Evolutionary conservation across 2,113 vertebrate genomes (phyloP), one percentile per base, ranked within the genome.

Genomic region (Dissostichus mawsoni): DNA sequence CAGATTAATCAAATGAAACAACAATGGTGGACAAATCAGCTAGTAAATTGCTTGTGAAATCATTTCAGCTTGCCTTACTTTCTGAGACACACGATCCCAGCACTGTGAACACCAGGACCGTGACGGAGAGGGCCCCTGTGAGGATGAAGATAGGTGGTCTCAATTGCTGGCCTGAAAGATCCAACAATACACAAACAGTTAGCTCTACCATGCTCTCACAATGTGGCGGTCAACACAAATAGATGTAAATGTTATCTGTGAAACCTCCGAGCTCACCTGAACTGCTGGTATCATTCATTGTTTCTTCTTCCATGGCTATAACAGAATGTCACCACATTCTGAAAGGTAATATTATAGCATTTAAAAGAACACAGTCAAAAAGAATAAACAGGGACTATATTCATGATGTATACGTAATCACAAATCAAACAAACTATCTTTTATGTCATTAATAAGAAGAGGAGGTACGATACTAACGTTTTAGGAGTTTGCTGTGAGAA

Each of bases 41-140:
- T 2, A 8, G 1, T 36, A 16, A 16, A 20, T 52, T 62, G 7
- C 18, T 23, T 36, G 8, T 53, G 50, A 55, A 6, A 74, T 25
- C 17, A 25, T 14, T 55, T 64, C 10, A 58, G 23, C 14, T 0
- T n/a, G 1, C 69, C 90, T 92, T 92, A 95, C 94, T 89, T 94
- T 68, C 23, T 88, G 16, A 92, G 2, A 55, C 78, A 90, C 29
- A 92, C 1, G 14, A 69, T 1, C 81, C 84, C 53, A 93, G 50
- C 56, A 91, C 25, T 2, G 44, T 0, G 36, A 83, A 67, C 29
- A 29, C 13, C 67, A 94, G 53, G 47, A 86, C 0, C 29, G 51
- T 70, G 77, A 86, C 44, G 61, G 18, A 52, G 5, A 89, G 80
- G 56, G 79, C 20, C 2, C 55, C 67, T 0, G 70, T 58, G 12